Evolutionary conservation across 2,888 invertebrate genomes (phyloP), one percentile per base, ranked within the genome.

Genomic region (Molorchus minor): DNA sequence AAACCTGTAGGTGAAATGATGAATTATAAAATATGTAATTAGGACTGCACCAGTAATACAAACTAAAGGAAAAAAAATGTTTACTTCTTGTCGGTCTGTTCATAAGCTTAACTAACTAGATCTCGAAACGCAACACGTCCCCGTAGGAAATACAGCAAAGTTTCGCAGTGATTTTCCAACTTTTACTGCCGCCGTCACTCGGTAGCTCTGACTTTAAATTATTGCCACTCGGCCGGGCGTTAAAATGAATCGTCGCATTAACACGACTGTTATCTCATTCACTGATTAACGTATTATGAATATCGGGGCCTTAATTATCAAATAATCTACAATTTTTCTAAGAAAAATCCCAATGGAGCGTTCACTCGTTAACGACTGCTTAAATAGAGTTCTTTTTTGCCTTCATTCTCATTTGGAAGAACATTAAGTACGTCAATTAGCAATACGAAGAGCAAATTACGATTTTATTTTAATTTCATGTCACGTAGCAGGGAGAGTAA

Each of bases 261-360:
- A 63, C 68, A 65, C 59, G 64, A 67, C 61, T 65, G 66, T 68
- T 69, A 67, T 69, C 69, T 65, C 58, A 67, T 67, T 65, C 63
- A 58, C 61, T 64, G 64, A 65, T 62, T 64, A 64, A 65, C 65
- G 68, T 61, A 67, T 71, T 69, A 68, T 65, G 63, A 69, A 68
- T 67, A 67, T 68, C 62, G 66, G 58, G 53, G 61, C 58, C 57
- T 61, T 69, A 67, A 71, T 69, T 67, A 64, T 60, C 55, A 65
- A 54, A 67, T 67, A 65, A 68, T 63, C 68, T 64, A 64, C 44
- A 46, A 47, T 13, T 30, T 41, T 29, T 13, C 20, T 16, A 21
- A 21, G 44, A 36, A 44, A 44, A 54, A 54, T 15, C 40, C 15
- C 51, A 19, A 30, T 30, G 51, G 29, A 29, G 15, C 51, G 13